Base-by-base conservation (phyloP, 2,113 vertebrate species). In the Barbus barbus region DNA sequence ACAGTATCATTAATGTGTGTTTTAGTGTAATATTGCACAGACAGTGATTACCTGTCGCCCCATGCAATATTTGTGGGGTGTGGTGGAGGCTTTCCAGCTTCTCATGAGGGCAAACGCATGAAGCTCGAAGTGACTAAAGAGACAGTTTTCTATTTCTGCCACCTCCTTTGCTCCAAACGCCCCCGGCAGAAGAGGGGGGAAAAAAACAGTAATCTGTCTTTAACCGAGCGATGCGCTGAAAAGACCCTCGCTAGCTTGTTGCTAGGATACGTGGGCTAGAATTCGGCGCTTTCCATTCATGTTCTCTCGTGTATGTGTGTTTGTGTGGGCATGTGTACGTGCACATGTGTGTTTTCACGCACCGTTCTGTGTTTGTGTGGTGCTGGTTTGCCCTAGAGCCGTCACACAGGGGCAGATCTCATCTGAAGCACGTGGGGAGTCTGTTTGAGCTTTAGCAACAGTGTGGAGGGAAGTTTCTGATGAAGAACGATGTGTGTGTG, bases 251-350 rank as follows among this genome's bases (percentile, higher is more conserved):
- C 83, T 84, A 86, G 82, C 90, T 89, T 94, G 94, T 95, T 95
- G 94, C 94, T 95, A 95, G 94, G 94, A 93, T 92, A 95, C 94
- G 86, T 86, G 90, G 80, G 88, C 86, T 90, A 91, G 92, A 93
- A 93, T 92, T 92, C 92, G 90, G 91, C 84, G 71, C 89, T 83
- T 86, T 85, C 92, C 94, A 94, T 93, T 94, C 93, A 95, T 94
- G 91, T 86, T 86, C 85, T 91, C 87, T 87, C 36, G 28, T 53
- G 60, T 94, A 90, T 86, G 86, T 48, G 41, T 63, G 75, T 24
- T 16, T 38, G n/a, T 74, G 41, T 0, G 41, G 9, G 41, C 0
- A 3, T 44, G 41, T 44, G 41, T 44, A 9, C 5, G 33, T 44
- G 18, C 20, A 22, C 18, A 4, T 77, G 60, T n/a, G n/a, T n/a